Conservation (phyloP, 2,113 vertebrate species). For the Sardina pilchardus region DNA sequence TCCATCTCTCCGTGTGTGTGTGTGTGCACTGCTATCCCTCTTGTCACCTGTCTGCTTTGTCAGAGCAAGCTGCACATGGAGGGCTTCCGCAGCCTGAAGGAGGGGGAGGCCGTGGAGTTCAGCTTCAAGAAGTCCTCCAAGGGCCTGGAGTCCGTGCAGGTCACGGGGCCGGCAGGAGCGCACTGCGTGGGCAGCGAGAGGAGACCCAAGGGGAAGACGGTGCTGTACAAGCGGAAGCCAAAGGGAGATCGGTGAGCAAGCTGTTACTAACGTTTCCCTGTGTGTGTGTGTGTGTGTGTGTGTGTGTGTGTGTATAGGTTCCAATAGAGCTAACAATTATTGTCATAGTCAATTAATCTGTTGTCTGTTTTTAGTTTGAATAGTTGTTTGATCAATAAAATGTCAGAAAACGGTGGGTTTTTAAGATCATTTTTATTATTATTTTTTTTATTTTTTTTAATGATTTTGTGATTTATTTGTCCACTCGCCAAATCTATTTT, state of each 20-base stretch:
- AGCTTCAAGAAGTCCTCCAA: slow-evolving; percentile 83
- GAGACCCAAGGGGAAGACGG: slow-evolving; percentile 65
- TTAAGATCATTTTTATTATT: no score
- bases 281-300: background rate
- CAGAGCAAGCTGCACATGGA: slow-evolving; percentile 88
- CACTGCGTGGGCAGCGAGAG: slow-evolving; percentile 79
- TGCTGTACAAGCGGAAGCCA: slow-evolving; percentile 80
- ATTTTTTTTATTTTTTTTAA: no score
- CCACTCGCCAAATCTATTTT: no score
- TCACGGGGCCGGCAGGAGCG: slow-evolving; percentile 76
- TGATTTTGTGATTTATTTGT: no score
- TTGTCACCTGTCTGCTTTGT: slow-evolving; percentile 41
- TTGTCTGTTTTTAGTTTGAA: no score
- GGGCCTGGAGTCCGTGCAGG: slow-evolving; percentile 79
- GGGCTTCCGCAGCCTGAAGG: slow-evolving; percentile 84
- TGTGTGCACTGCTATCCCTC: background rate
- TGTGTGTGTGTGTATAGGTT: background rate
- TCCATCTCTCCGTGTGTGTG: background rate
- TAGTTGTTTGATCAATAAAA: no score
- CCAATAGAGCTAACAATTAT: no score
- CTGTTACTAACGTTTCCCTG: background rate
- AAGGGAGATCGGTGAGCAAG: slow-evolving; percentile 83
- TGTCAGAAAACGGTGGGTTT: no score
- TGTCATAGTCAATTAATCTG: no score
- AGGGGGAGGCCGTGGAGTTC: slow-evolving; percentile 82